Evolutionary conservation across 2,113 vertebrate genomes (phyloP).

Genomic region (Leucoraja erinaceus): DNA sequence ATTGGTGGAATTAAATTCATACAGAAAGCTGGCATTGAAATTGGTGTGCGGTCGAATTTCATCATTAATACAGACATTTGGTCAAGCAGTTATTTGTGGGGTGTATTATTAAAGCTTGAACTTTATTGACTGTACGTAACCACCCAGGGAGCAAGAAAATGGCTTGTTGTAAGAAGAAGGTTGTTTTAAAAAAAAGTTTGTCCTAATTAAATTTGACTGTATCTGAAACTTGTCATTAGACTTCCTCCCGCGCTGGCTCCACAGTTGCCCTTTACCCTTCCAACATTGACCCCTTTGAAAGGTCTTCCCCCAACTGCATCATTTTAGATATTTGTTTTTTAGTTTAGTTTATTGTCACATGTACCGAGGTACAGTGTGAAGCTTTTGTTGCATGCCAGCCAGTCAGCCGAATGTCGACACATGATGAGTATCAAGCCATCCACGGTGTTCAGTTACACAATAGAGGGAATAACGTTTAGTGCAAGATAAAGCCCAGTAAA

Average conservation of each 20-base stretch:
- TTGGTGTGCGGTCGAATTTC: slow-evolving; percentile 12
- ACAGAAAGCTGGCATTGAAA: slow-evolving; percentile 19
- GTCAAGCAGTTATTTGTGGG: neutral
- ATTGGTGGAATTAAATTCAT: neutral
- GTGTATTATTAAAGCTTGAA: slow-evolving; percentile 30
- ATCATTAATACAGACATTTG: slow-evolving; percentile 4
- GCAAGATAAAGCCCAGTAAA: too few species aligned
- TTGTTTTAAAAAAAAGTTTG: neutral
- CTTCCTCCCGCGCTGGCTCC: neutral
- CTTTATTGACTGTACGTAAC: slow-evolving; percentile 13
- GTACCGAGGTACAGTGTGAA: too few species aligned
- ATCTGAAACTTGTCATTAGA: neutral
- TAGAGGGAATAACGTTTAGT: too few species aligned
- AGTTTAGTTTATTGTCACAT: too few species aligned
- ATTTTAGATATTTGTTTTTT: too few species aligned
- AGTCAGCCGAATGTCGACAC: too few species aligned
- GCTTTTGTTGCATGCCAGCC: too few species aligned
- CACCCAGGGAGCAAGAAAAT: neutral
- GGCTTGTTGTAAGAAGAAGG: slow-evolving; percentile 28
- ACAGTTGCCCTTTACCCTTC: neutral
- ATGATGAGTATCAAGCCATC: too few species aligned
- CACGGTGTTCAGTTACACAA: too few species aligned
- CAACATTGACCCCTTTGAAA: neutral
- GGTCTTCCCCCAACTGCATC: neutral
- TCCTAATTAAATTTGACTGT: slow-evolving; percentile 28